Conservation (phyloP, 2,113 vertebrate species). For the Sturnira hondurensis region DNA sequence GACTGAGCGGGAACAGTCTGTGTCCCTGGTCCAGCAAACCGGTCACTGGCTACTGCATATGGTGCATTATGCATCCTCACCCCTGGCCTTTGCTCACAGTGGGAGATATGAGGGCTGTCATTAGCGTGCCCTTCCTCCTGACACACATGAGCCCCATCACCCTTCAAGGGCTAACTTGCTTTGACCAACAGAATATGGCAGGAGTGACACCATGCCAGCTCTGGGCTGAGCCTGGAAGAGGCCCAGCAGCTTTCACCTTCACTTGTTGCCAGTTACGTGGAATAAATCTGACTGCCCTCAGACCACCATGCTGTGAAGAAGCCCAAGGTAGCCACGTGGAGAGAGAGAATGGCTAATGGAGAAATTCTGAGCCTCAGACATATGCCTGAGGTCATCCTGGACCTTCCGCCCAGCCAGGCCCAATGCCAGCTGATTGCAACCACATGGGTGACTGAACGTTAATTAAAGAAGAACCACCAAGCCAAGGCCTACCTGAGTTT, state of each 20-base stretch:
- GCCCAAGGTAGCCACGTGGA: background rate
- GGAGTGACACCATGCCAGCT: background rate
- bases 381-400: background rate
- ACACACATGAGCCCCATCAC: background rate
- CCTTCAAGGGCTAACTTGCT: background rate
- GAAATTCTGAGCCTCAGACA: background rate
- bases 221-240: background rate
- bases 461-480: background rate
- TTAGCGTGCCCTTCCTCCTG: background rate
- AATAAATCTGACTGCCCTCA: background rate
- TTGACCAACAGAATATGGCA: background rate
- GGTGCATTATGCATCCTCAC: background rate
- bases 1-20: rapidly evolving
- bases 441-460: background rate
- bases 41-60: background rate
- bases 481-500: background rate
- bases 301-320: background rate
- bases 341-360: background rate
- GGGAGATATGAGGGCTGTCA: background rate
- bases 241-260: background rate
- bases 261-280: background rate
- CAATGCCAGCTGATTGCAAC: background rate
- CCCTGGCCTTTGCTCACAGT: background rate
- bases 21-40: background rate
- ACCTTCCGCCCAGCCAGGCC: background rate